Base-by-base conservation (phyloP, 2,113 vertebrate genomes). In the Elgaria multicarinata region DNA sequence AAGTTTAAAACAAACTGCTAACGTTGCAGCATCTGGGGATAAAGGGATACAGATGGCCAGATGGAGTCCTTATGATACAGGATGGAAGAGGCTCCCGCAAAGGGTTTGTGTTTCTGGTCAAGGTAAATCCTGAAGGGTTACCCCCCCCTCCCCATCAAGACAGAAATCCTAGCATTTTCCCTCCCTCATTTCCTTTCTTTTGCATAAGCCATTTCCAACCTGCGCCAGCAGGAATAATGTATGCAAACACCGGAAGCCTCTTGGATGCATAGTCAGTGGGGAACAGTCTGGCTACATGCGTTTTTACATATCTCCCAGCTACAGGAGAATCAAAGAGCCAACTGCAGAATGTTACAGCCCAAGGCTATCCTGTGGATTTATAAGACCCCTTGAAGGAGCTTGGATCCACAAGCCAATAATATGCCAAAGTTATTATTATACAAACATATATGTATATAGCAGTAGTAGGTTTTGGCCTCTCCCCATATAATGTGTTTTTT, bases 241-340 rank as follows among this genome's bases (percentile, higher is more conserved):
- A 95, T 96, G 95, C 94, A 87, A 94, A 79, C 80, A 67, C 44
- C 84, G 88, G 95, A 94, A 90, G 87, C 91, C 53, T 87, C 92
- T 92, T 93, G 90, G 91, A 92, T 94, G 58, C 82, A 66, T 87
- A 93, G 92, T 96, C 92, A 95, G 93, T 91, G 82, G 93, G 93
- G 95, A 95, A 85, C 94, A 95, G 92, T 91, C 94, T 95, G 95
- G 88, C 86, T 92, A 90, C 93, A 90, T 84, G 86, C 90, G 90
- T 86, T 96, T 97, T 93, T 95, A 90, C 87, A 84, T 91, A 94
- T 92, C 91, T 93, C 95, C 93, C 92, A 95, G 91, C 91, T 87
- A 89, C 91, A 91, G 92, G 94, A 93, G 89, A 96, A 94, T 89
- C 71, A 93, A 92, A 94, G 89, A 91, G 86, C 86, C 81, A 94